Conservation (phyloP, 2,113 vertebrate genomes). For the Psilopogon haemacephalus region DNA sequence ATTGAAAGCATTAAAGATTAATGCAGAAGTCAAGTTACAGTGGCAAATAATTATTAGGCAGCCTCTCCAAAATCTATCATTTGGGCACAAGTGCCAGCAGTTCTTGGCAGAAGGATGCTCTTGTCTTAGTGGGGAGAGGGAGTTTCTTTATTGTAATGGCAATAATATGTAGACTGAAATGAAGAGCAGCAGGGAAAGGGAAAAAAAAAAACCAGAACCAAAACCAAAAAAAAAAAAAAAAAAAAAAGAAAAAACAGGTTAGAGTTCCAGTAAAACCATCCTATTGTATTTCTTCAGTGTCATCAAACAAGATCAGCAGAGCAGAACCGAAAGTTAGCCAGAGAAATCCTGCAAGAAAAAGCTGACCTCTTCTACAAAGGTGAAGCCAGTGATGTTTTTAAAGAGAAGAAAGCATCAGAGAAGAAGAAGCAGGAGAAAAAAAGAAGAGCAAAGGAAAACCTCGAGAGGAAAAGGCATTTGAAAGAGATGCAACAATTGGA, state of each 20-base stretch:
- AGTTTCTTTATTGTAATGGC: not conserved
- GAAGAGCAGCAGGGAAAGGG: not conserved
- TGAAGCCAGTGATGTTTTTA: slow-evolving; percentile 81
- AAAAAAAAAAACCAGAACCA: too few species aligned
- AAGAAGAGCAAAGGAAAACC: slow-evolving; percentile 81
- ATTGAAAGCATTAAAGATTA: not conserved
- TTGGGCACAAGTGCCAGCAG: not conserved
- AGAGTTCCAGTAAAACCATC: not conserved
- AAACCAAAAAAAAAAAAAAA: too few species aligned
- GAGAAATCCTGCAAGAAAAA: slow-evolving; percentile 87
- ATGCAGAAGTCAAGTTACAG: not conserved
- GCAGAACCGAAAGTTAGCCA: slow-evolving; percentile 86
- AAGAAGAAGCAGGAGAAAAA: slow-evolving; percentile 86
- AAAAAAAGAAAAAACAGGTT: not conserved
- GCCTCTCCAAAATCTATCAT: not conserved
- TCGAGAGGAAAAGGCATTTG: slow-evolving; percentile 86
- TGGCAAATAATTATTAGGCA: not conserved
- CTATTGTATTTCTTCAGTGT: slow-evolving; percentile 79
- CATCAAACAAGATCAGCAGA: slow-evolving; percentile 94
- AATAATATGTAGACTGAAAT: not conserved
- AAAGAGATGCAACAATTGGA: slow-evolving; percentile 75
- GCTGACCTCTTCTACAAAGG: slow-evolving; percentile 88
- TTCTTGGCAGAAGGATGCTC: not conserved
- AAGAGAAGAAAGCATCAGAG: slow-evolving; percentile 76
- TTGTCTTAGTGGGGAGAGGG: not conserved